Base-by-base conservation (phyloP, 2,797 vertebrate genomes). In the Prunella strophiata region DNA sequence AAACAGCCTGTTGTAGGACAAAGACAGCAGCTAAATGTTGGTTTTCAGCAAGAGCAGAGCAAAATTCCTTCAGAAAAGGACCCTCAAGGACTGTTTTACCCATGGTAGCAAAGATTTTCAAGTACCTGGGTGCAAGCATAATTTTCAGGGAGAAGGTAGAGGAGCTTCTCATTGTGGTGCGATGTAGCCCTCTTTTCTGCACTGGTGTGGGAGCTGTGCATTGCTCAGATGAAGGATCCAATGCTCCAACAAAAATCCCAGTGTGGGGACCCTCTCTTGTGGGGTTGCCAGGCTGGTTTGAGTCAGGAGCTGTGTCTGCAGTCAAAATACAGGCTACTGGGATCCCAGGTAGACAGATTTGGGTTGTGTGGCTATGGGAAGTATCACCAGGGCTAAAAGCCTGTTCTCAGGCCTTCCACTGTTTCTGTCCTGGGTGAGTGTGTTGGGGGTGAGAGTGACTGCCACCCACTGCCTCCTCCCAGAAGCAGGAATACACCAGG, bases 391-490 rank as follows among this genome's bases (percentile, higher is more conserved):
- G 55, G 12, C 14, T n/a, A 16, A 88, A 54, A 58, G 13, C 29
- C 10, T 74, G 36, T 63, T 75, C 40, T 84, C 26, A 66, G 0
- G 2, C 19, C 7, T 59, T 68, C 8, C 20, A 16, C 25, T 47
- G 8, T 30, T 80, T n/a, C 43, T 45, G 32, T 63, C 14, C 25
- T 9, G 2, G 36, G 4, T 0, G 0, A 57, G 29, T 13, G 5
- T 36, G 17, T 2, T 45, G 29, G 7, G 27, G 20, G 5, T 0
- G 0, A 50, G 32, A 42, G 34, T 1, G 2, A 47, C 62, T 72
- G 38, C 38, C 86, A 10, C 29, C 30, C 0, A 8, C 4, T 30
- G 42, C 63, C 43, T 85, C n/a, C 20, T 87, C 23, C 30, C 19
- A 51, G 40, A 18, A 55, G 34, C 2, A 3, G 63, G 23, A 72